Base-by-base conservation (phyloP, 2,113 vertebrate species). In the Naja naja region DNA sequence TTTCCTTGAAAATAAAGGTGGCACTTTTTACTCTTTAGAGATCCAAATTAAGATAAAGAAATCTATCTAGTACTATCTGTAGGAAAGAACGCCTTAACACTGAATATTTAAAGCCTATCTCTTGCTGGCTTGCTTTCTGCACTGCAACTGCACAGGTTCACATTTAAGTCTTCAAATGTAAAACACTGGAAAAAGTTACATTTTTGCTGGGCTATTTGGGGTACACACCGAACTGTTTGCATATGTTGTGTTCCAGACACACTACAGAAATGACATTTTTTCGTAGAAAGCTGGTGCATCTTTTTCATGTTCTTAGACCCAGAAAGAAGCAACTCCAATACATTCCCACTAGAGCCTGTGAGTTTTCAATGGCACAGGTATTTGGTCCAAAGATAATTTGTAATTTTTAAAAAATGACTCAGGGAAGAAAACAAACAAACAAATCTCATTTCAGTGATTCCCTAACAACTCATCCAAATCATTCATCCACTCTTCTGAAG, bases 401-500 rank as follows among this genome's bases (percentile, higher is more conserved):
- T 95, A 94, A 96, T 93, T 96, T 95, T 92, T 60, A 94, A 93
- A 91, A 96, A 39, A 98, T 92, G 95, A 95, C 88, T 64, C 87
- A 34, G 27, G 43, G 30, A 22, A 94, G 85, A 11, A 34, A 16
- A 90, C 95, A 25, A 2, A 22, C 86, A 27, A 94, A 90, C 58
- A 0, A 52, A 92, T 69, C 92, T 91, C 30, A 14, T 93, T 97
- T 89, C 96, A 99, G 97, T 99, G 99, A 96, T 98, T 98, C 94
- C 99, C 99, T 91, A 99, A 97, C 93, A 99, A 98, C 90, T 99
- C 99, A 3, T 99, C 99, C 97, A 99, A 97, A 91, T 99, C 99
- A 18, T 98, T 98, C 98, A 99, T 99, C 99, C 99, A 99, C 95
- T 99, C 99, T 97, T 99, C 99, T 0, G 99, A 98, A 97, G 98